Percentiles rank a stretch among this genome's conserved stretches.
phyloP scores from a whole-genome alignment of 92 coral and sea anemone genomes.

The Zoanthus sansibaricus region DNA sequence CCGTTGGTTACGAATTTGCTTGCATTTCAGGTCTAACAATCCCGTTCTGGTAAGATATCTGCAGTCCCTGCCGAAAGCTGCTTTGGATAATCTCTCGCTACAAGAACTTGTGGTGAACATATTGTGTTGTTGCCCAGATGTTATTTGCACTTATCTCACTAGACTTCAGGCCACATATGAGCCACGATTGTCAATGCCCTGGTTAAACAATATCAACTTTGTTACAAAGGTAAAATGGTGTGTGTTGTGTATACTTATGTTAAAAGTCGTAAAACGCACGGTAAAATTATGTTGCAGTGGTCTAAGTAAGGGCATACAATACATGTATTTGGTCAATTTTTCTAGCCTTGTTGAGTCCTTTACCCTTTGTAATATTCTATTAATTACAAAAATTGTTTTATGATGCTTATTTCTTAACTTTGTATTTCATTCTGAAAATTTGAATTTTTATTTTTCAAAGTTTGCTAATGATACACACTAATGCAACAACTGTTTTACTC shows the following conservation, averaged over 20 bases:
- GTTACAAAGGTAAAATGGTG: slow-evolving; percentile 69
- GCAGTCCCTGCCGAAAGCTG: slow-evolving; percentile 75
- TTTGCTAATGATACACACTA: too few species aligned
- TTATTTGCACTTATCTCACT: slow-evolving; percentile 75
- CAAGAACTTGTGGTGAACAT: slow-evolving; percentile 77
- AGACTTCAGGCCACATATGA: slow-evolving; percentile 78
- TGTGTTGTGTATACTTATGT: neutral
- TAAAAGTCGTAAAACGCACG: neutral
- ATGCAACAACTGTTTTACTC: too few species aligned
- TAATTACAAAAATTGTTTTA: too few species aligned
- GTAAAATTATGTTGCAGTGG: too few species aligned
- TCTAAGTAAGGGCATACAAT: too few species aligned
- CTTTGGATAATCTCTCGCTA: slow-evolving; percentile 53
- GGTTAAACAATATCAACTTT: slow-evolving; percentile 82
- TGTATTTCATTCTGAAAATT: too few species aligned
- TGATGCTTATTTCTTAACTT: neutral
- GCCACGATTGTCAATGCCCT: slow-evolving; percentile 85
- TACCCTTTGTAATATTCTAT: too few species aligned
- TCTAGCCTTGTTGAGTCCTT: too few species aligned
- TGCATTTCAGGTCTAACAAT: slow-evolving; percentile 79
- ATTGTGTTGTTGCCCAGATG: slow-evolving; percentile 82
- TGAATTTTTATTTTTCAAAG: too few species aligned
- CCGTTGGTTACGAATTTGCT: neutral
- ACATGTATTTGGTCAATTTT: too few species aligned
- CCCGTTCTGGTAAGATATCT: slow-evolving; percentile 89